Evolutionary conservation across 2,888 invertebrate species (phyloP).

Genomic region (Hylaea fasciaria): DNA sequence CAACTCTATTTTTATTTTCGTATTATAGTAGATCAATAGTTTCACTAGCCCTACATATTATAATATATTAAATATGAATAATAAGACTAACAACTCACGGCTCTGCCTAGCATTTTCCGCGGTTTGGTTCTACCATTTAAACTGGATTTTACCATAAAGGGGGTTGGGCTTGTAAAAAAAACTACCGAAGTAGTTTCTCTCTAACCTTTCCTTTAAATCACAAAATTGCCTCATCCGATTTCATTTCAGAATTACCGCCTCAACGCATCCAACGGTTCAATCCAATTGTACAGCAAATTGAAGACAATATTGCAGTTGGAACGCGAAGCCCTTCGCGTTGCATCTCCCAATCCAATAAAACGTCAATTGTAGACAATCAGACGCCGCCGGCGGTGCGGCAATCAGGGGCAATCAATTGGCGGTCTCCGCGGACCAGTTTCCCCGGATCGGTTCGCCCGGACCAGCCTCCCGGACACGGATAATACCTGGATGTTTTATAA

Average conservation of each 20-base stretch:
- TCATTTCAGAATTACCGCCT: background rate
- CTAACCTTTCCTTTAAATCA: too few relatives aligned
- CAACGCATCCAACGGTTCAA: constrained; percentile 5
- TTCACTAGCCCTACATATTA: too few relatives aligned
- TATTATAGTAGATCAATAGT: too few relatives aligned
- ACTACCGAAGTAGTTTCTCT: too few relatives aligned
- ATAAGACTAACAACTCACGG: too few relatives aligned
- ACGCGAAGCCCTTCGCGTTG: constrained; percentile 22
- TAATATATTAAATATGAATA: too few relatives aligned
- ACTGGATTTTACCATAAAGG: too few relatives aligned
- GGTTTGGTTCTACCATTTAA: too few relatives aligned
- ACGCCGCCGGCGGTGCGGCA: constrained; percentile 29
- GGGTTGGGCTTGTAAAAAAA: too few relatives aligned
- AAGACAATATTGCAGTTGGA: constrained; percentile 30
- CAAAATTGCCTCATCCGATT: background rate
- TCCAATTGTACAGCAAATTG: constrained; percentile 18
- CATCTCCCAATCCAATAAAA: constrained; percentile 41
- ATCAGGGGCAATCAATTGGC: constrained; percentile 42
- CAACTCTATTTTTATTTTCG: too few relatives aligned
- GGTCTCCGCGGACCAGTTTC: constrained; percentile 23
- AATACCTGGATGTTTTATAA: constrained; percentile 40
- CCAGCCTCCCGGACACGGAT: constrained; percentile 15
- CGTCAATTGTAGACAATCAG: constrained; percentile 37
- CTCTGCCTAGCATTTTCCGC: too few relatives aligned
- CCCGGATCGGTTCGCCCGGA: constrained; percentile 18